Percentiles rank a stretch among this genome's conserved stretches.
These are phyloP conservation scores for Atherinomorus stipes DNA, from an alignment of 2,113 vertebrate species.

Conservation along the genomic window DNA sequence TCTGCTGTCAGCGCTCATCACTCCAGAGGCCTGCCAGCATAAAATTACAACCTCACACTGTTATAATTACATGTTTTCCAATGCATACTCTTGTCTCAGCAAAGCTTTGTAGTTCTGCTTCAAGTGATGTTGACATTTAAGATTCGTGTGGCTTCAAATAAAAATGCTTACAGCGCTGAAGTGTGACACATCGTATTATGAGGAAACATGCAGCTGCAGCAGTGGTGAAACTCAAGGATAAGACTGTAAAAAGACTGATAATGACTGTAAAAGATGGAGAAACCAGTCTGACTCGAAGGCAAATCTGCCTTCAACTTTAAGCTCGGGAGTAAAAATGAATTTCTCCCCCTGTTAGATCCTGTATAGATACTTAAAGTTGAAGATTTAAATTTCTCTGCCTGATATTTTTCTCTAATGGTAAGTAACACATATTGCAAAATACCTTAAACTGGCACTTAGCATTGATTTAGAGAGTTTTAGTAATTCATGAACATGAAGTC, in stretches of 20 bases:
- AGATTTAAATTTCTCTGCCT: not conserved
- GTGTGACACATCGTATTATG: constrained; percentile 6
- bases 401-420: not conserved
- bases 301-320: not conserved
- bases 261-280: not conserved
- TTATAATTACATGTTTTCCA: not conserved
- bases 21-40: not conserved
- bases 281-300: not conserved
- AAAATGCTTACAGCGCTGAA: not conserved
- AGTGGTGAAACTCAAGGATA: constrained; percentile 31
- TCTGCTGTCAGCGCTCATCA: not conserved
- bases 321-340: not conserved
- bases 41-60: constrained; percentile 12
- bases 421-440: not conserved
- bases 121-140: not conserved
- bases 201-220: constrained; percentile 12
- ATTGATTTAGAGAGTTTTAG: too few relatives aligned
- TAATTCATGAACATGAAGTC: too few relatives aligned
- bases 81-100: not conserved
- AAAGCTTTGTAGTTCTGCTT: not conserved
- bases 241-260: constrained; percentile 34
- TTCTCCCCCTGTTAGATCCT: not conserved
- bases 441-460: not conserved
- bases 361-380: not conserved
- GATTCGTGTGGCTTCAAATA: constrained; percentile 3